Conservation (phyloP, 1,140 invertebrate genomes). For the Tenebrio molitor region DNA sequence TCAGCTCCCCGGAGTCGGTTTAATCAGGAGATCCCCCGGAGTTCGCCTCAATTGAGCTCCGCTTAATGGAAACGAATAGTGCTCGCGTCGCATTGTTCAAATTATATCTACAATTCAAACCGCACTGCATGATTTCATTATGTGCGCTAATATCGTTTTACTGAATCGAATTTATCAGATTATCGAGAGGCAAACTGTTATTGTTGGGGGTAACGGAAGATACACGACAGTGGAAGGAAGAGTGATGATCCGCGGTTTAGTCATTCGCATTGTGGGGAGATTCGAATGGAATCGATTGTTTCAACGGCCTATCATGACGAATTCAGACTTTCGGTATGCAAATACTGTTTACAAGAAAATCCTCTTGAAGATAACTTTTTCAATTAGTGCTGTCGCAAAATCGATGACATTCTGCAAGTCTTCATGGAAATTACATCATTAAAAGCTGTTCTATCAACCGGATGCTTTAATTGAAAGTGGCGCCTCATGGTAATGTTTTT, state of each 20-base stretch:
- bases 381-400: too few species aligned
- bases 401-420: too few species aligned
- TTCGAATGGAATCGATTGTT: too few species aligned
- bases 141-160: constrained; percentile 41
- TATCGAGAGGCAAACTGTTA: constrained; percentile 37
- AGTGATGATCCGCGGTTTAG: background rate
- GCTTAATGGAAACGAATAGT: constrained; percentile 47
- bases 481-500: too few species aligned
- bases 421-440: too few species aligned
- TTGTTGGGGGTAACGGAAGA: constrained; percentile 27
- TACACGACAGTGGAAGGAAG: background rate
- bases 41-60: constrained; percentile 39
- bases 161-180: constrained; percentile 23
- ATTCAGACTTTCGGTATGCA: too few species aligned
- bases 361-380: too few species aligned
- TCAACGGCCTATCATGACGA: too few species aligned
- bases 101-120: constrained; percentile 41
- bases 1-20: constrained; percentile 42
- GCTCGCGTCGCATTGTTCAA: constrained; percentile 45
- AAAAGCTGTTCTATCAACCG: too few species aligned
- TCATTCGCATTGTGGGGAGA: too few species aligned
- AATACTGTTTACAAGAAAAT: too few species aligned
- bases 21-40: constrained; percentile 45
- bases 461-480: too few species aligned
- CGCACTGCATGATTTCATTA: constrained; percentile 48